These are phyloP conservation scores for Caenorhabditis sp. DNA, from an alignment of 2,888 invertebrate genomes.

Conservation along the genomic window DNA sequence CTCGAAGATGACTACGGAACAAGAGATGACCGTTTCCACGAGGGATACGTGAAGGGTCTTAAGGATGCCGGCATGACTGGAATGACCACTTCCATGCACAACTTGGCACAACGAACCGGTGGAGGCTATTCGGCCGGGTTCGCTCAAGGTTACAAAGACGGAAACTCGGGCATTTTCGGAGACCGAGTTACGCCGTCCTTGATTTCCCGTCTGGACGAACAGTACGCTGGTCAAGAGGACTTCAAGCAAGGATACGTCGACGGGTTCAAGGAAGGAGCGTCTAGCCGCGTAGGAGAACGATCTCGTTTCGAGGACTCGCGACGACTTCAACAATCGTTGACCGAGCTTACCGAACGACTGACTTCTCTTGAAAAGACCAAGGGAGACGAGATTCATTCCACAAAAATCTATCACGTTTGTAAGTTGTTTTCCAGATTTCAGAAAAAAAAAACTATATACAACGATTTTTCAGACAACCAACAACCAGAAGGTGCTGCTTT, in stretches of 20 bases:
- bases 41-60: slow-evolving; percentile 82
- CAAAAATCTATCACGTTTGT: slow-evolving; percentile 83
- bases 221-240: slow-evolving; percentile 83
- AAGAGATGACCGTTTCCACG: slow-evolving; percentile 79
- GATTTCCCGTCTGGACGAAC: slow-evolving; percentile 82
- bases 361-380: slow-evolving; percentile 80
- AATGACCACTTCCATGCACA: slow-evolving; percentile 83
- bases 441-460: neutral
- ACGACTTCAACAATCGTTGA: slow-evolving; percentile 80
- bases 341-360: slow-evolving; percentile 82
- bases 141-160: slow-evolving; percentile 83
- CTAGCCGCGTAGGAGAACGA: slow-evolving; percentile 69
- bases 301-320: slow-evolving; percentile 79
- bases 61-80: slow-evolving; percentile 82
- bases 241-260: slow-evolving; percentile 83
- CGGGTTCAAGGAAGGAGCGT: slow-evolving; percentile 83
- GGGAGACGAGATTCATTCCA: slow-evolving; percentile 83
- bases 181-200: slow-evolving; percentile 82
- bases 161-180: slow-evolving; percentile 82
- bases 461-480: slow-evolving; percentile 79
- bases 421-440: too few relatives aligned
- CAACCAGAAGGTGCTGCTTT: slow-evolving; percentile 77
- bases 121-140: slow-evolving; percentile 83
- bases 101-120: slow-evolving; percentile 78
- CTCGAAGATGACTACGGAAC: slow-evolving; percentile 80